Evolutionary conservation across 2,888 invertebrate genomes (phyloP), one percentile per base, ranked within the genome.

Genomic region (Craniophora ligustri): DNA sequence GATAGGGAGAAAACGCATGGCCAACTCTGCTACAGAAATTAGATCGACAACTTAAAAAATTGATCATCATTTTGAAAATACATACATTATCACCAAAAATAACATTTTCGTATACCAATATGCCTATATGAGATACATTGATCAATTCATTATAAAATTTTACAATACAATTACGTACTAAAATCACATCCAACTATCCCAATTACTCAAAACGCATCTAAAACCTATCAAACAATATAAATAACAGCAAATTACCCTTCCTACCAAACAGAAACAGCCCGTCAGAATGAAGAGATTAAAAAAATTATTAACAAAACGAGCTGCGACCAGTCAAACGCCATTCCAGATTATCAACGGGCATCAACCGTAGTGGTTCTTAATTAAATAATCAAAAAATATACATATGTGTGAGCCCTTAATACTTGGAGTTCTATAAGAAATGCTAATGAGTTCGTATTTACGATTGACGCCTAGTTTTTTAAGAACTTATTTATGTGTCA

Each of bases 291-390:
- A 86, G 88, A 88, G 88, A 88, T 89, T 87, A 88, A 86, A 88
- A 86, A 67, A 83, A 85, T 82, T 81, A 84, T 81, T 82, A 82
- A 79, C 77, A 77, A 79, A 81, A 76, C 74, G 67, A 49, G 67
- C 55, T 67, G 48, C 59, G 75, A 82, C 88, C 83, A 76, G 87
- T 82, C 76, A 67, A 58, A 65, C 87, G 67, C 84, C 91, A 89
- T 90, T 89, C 89, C 88, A 77, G 86, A 91, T 92, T 91, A 86
- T 87, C 78, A 77, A 90, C 88, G 91, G 80, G 61, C 80, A 75
- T 87, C 88, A 82, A 57, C 57, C 70, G 66, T 62, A 58, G 64
- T 69, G 75, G 60, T 61, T 78, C 82, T 85, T 90, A 89, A 89
- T 89, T 88, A 87, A 89, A 87, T 87, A 85, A 86, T 85, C 85